Conservation (phyloP, 2,797 vertebrate genomes). For the Syndactyla subalaris region DNA sequence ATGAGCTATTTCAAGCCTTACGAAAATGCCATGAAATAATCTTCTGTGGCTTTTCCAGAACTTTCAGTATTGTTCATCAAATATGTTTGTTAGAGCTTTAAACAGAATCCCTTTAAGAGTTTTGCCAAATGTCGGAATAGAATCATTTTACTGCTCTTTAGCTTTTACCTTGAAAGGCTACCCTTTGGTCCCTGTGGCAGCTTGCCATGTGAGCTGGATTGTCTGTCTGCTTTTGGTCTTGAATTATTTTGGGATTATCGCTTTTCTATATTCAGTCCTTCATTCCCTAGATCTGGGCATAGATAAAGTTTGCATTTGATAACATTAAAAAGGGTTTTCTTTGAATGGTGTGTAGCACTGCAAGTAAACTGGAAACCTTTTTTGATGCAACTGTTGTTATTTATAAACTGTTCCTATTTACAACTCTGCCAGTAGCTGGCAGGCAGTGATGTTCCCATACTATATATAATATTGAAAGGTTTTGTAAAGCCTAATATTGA, state of each 20-base stretch:
- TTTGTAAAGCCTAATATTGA: not conserved
- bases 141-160: not conserved
- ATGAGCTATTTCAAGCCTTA: not conserved
- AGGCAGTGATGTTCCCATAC: not conserved
- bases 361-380: not conserved
- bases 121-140: not conserved
- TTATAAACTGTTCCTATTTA: constrained; percentile 19
- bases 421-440: not conserved
- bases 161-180: constrained; percentile 4
- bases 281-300: not conserved
- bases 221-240: not conserved
- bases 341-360: not conserved
- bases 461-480: not conserved
- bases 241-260: not conserved
- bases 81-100: not conserved
- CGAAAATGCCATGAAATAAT: not conserved
- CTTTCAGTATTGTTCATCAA: not conserved
- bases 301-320: not conserved
- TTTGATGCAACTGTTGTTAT: not conserved
- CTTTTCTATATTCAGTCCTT: not conserved
- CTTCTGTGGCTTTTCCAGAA: not conserved
- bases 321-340: not conserved
- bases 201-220: not conserved
- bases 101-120: not conserved
- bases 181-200: not conserved